phyloP scores from a whole-genome alignment of 2,797 vertebrate genomes.

The Brachyrhaphis roseni region DNA sequence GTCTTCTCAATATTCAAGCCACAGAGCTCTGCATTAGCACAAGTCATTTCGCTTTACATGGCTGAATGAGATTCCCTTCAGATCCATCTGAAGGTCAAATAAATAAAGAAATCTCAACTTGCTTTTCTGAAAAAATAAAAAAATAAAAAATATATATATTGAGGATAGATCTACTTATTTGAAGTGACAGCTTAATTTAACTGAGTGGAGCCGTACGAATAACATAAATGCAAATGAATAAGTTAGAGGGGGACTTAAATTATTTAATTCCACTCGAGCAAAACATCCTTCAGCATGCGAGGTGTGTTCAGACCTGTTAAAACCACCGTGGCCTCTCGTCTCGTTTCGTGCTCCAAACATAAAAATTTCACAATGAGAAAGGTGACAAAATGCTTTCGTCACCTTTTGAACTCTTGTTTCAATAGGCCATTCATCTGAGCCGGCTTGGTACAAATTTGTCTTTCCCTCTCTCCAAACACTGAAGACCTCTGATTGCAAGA shows the following conservation, averaged over 20 bases:
- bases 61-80: slow-evolving; percentile 73
- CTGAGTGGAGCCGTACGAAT: slow-evolving; percentile 59
- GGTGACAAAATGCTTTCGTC: slow-evolving; percentile 57
- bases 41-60: slow-evolving; percentile 77
- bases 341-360: slow-evolving; percentile 33
- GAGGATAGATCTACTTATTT: slow-evolving; percentile 56
- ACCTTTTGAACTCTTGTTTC: slow-evolving; percentile 56
- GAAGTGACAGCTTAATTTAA: slow-evolving; percentile 67
- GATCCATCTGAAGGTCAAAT: slow-evolving; percentile 75
- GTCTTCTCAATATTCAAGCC: slow-evolving; percentile 65
- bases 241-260: slow-evolving; percentile 57
- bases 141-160: slow-evolving; percentile 42
- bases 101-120: slow-evolving; percentile 49
- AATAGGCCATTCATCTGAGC: slow-evolving; percentile 61
- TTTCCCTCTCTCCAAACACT: slow-evolving; percentile 56
- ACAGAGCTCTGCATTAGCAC: slow-evolving; percentile 71
- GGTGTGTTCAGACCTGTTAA: slow-evolving; percentile 37
- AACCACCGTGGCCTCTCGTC: slow-evolving; percentile 17
- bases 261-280: slow-evolving; percentile 55
- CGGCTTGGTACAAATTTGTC: slow-evolving; percentile 55
- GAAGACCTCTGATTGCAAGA: slow-evolving; percentile 47
- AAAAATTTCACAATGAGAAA: slow-evolving; percentile 50
- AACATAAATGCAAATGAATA: slow-evolving; percentile 68
- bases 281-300: slow-evolving; percentile 37
- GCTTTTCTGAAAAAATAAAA: slow-evolving; percentile 47